Evolutionary conservation across 2,797 vertebrate species (phyloP), one percentile per base, ranked within the genome.

Genomic region (Galaxias olidus): DNA sequence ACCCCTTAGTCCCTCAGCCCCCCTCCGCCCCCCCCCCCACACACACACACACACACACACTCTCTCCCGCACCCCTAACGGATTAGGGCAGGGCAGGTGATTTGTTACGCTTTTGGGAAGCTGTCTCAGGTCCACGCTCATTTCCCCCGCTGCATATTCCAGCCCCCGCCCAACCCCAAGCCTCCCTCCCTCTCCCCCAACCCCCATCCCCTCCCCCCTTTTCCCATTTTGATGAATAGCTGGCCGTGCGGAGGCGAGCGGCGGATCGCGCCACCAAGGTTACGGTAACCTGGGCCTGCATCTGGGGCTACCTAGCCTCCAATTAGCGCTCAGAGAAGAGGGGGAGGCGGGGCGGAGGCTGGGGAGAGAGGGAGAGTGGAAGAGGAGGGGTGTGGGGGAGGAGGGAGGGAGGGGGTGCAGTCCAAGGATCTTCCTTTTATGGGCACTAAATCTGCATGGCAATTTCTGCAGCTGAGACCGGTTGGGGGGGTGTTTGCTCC

Each of bases 401-500:
- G 65, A 17, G 42, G 53, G 46, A n/a, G 11, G 45, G 9, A 17
- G 59, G 19, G 10, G 44, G 50, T 43, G 45, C 75, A 70, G 82
- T 78, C 80, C 81, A 82, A 84, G 80, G 81, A 85, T 87, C 79
- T 63, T 52, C 85, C 67, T 82, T 30, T 88, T 87, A 87, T 83
- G 78, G 86, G 82, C 85, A 89, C 85, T 90, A 91, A 90, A 91
- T 90, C 87, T 92, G 87, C 89, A 91, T 90, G 85, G 86, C 86
- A 90, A 91, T 90, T 90, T 90, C 82, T 71, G 71, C 78, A 75
- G 82, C 82, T 72, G 47, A 63, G 65, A 59, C 76, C 85, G 83
- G 85, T 87, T 89, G 83, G 84, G 85, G 75, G 79, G 86, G 74
- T 90, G 83, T 90, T 91, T 90, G 87, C 86, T 77, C 79, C 80